Conservation (phyloP, 1,140 invertebrate genomes). For the Bombus sibiricus region DNA sequence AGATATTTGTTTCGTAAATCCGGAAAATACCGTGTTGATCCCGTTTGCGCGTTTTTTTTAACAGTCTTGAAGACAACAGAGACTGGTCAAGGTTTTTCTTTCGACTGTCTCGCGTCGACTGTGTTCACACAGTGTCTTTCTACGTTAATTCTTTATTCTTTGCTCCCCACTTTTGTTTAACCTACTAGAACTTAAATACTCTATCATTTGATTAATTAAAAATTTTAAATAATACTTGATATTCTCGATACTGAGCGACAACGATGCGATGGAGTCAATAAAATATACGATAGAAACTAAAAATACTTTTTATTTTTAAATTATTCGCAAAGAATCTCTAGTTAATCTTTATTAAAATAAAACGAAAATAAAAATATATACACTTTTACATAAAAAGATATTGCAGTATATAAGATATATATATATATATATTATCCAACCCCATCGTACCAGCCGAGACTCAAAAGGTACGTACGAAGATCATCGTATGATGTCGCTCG, state of each 20-base stretch:
- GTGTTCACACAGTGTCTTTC: neutral
- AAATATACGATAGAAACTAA: neutral
- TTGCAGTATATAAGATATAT: neutral
- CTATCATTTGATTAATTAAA: neutral
- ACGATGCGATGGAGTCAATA: neutral
- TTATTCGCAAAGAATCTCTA: neutral
- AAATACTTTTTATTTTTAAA: neutral
- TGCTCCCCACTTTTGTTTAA: neutral
- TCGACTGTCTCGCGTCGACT: neutral
- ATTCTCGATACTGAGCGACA: neutral
- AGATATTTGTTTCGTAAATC: conserved; percentile 3
- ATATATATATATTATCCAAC: neutral
- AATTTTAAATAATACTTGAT: neutral
- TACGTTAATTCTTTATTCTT: neutral
- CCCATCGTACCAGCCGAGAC: neutral
- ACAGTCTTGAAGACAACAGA: conserved; percentile 12
- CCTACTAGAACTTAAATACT: neutral
- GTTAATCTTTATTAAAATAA: neutral
- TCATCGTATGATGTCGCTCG: neutral
- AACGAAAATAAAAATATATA: neutral
- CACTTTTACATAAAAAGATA: neutral
- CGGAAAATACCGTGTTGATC: conserved; percentile 69
- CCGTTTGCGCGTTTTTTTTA: conserved; percentile 64
- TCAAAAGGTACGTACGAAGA: neutral
- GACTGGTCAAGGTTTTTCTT: conserved; percentile 19